These are phyloP conservation scores for Plecturocebus donacophilus DNA, from an alignment of 2,113 vertebrate species.

Conservation along the genomic window DNA sequence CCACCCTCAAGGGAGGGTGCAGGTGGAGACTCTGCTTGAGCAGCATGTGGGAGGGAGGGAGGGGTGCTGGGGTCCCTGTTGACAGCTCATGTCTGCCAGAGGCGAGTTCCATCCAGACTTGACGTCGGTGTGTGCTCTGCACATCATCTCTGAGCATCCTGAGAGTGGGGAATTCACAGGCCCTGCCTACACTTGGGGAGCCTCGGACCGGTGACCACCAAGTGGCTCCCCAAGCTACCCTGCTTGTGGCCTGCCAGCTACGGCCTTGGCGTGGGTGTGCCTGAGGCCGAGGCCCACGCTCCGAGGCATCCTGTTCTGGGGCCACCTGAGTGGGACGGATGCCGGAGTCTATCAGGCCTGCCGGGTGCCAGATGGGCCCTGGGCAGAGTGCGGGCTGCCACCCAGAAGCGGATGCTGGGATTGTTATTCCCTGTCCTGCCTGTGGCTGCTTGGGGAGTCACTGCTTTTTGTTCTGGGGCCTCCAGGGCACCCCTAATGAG, in stretches of 20 bases:
- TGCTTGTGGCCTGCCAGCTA: too few species aligned
- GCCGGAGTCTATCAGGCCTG: too few species aligned
- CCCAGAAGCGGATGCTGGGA: neutral
- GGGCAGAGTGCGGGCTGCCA: neutral
- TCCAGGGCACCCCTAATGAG: rapidly evolving
- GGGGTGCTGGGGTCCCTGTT: rapidly evolving
- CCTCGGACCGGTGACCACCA: neutral
- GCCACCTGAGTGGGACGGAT: neutral
- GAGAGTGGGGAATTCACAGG: neutral
- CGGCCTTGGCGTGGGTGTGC: too few species aligned
- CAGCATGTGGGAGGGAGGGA: rapidly evolving
- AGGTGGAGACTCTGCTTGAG: too few species aligned
- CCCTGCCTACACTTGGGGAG: neutral
- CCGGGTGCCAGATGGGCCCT: rapidly evolving
- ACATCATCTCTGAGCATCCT: neutral
- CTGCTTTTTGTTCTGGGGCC: rapidly evolving
- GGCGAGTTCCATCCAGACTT: neutral
- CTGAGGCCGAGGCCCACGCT: rapidly evolving
- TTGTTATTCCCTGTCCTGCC: neutral
- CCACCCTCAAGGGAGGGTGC: rapidly evolving
- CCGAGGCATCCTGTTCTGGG: neutral
- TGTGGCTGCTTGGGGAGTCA: too few species aligned
- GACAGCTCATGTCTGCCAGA: too few species aligned
- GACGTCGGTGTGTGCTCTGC: neutral
- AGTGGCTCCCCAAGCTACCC: neutral